Conservation (phyloP, 35 echinoderm and acorn worm species). For the Heliocidaris tuberculata region DNA sequence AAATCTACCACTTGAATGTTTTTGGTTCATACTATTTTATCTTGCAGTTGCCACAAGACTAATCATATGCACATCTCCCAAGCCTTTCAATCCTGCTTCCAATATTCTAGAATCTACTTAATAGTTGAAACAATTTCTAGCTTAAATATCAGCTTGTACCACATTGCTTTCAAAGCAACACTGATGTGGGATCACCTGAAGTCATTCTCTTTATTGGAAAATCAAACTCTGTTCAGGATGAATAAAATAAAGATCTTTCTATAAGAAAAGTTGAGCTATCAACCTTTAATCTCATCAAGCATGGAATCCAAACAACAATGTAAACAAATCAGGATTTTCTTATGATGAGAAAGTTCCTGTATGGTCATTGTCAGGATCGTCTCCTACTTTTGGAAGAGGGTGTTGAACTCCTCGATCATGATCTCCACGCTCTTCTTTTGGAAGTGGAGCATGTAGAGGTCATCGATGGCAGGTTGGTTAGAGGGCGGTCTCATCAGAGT, state of each 20-base stretch:
- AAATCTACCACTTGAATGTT: neutral
- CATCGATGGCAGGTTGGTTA: constrained; percentile 76
- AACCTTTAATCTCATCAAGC: neutral
- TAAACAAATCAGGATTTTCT: neutral
- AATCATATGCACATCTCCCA: neutral
- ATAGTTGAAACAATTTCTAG: neutral
- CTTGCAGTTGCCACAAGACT: neutral
- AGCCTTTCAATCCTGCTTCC: too few relatives aligned
- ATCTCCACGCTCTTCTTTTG: constrained; percentile 88
- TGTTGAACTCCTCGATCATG: constrained; percentile 66
- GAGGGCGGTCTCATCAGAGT: constrained; percentile 87
- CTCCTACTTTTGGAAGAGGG: too few relatives aligned
- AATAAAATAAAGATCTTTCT: neutral
- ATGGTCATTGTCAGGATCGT: too few relatives aligned
- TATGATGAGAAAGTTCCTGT: neutral
- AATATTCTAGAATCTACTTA: neutral
- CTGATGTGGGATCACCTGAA: neutral
- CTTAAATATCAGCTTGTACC: neutral
- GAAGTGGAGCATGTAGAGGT: constrained; percentile 81
- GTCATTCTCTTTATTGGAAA: neutral
- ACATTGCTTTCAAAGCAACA: neutral
- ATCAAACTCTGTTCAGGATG: neutral
- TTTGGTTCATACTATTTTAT: neutral
- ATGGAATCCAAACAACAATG: too few relatives aligned
- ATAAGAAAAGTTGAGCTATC: neutral